These are phyloP conservation scores for Willisornis vidua DNA, from an alignment of 2,113 vertebrate species.

Conservation along the genomic window DNA sequence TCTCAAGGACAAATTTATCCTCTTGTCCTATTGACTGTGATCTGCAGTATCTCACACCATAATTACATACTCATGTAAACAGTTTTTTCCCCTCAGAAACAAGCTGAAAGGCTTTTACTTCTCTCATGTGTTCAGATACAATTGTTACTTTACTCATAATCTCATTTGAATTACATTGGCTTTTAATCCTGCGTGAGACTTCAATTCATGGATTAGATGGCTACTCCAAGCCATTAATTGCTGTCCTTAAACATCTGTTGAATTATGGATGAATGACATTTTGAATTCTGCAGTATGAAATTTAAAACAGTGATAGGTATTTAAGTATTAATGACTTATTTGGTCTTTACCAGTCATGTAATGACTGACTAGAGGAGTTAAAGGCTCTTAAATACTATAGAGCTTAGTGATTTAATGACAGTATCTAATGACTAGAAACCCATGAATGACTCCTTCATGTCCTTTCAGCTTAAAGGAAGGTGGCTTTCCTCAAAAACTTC, in stretches of 20 bases:
- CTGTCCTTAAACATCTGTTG: slow-evolving; percentile 63
- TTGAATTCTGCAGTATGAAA: slow-evolving; percentile 65
- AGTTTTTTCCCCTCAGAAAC: not conserved
- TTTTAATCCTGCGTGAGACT: slow-evolving; percentile 38
- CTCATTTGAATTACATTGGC: slow-evolving; percentile 61
- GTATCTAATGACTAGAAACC: not conserved
- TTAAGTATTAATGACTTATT: slow-evolving; percentile 66
- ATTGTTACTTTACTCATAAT: slow-evolving; percentile 35
- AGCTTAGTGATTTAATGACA: not conserved
- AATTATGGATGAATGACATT: slow-evolving; percentile 76
- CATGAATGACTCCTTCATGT: not conserved
- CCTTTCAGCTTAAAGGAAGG: not conserved
- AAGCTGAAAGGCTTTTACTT: not conserved
- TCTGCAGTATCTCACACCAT: not conserved
- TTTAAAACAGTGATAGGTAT: slow-evolving; percentile 61
- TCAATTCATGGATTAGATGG: slow-evolving; percentile 43
- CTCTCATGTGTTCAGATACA: not conserved
- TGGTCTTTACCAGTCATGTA: slow-evolving; percentile 55
- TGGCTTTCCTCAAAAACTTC: not conserved
- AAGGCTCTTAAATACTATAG: not conserved
- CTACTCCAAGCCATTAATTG: slow-evolving; percentile 44
- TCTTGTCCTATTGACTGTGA: not conserved
- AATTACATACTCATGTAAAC: not conserved
- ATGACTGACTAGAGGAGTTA: slow-evolving; percentile 35
- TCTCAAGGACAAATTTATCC: not conserved